Conservation (phyloP, 2,888 invertebrate species). For the Agrochola macilenta region DNA sequence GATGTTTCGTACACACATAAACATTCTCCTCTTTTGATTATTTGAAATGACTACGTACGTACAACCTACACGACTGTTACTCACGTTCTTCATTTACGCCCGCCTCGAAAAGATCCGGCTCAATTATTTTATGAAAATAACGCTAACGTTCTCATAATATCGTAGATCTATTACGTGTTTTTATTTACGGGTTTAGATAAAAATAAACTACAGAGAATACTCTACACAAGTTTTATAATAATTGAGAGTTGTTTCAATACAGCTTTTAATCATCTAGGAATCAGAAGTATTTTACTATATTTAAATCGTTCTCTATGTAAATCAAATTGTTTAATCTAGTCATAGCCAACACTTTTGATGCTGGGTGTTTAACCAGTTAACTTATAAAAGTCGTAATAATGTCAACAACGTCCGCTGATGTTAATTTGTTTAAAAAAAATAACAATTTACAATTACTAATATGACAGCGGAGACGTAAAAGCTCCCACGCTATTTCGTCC, state of each 20-base stretch:
- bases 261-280: not conserved
- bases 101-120: constrained; percentile 55
- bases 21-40: constrained; percentile 70
- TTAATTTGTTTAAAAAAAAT: constrained; percentile 64
- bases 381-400: constrained; percentile 40
- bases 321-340: constrained; percentile 23
- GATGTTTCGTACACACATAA: constrained; percentile 69
- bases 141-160: constrained; percentile 44
- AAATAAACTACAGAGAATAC: constrained; percentile 24
- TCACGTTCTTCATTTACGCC: constrained; percentile 64
- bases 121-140: constrained; percentile 64
- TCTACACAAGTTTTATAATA: constrained; percentile 10
- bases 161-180: constrained; percentile 34
- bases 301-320: not conserved
- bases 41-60: constrained; percentile 64
- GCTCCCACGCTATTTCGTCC: constrained; percentile 74
- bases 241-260: constrained; percentile 17
- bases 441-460: constrained; percentile 71
- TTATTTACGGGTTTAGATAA: constrained; percentile 28
- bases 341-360: constrained; percentile 25
- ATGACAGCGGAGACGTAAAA: constrained; percentile 69
- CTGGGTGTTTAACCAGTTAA: constrained; percentile 34
- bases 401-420: constrained; percentile 64
- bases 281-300: not conserved
- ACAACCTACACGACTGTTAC: constrained; percentile 62